These are phyloP conservation scores for Melanchra persicariae DNA, from an alignment of 2,888 invertebrate species.

Conservation along the genomic window DNA sequence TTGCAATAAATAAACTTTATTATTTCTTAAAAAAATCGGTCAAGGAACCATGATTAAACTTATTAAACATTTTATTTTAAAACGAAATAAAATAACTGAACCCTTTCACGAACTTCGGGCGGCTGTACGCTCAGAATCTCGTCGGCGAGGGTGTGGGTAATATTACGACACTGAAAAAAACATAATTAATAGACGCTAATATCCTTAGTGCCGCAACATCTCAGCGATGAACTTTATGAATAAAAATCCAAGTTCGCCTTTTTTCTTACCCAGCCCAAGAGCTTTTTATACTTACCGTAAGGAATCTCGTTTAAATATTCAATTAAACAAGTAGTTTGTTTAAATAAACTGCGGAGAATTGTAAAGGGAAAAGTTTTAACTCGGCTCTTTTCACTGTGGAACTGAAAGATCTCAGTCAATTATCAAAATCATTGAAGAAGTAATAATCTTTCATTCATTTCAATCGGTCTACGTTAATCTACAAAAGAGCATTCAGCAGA, in stretches of 20 bases:
- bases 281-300: conserved; percentile 23
- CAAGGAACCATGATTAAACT: background rate
- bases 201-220: conserved; percentile 33
- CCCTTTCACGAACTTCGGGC: background rate
- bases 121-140: background rate
- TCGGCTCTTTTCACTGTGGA: conserved; percentile 26
- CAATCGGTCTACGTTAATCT: conserved; percentile 65
- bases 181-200: conserved; percentile 35
- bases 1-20: background rate
- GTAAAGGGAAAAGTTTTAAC: conserved; percentile 48
- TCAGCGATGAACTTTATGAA: conserved; percentile 29
- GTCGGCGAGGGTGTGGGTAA: background rate
- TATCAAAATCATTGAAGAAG: conserved; percentile 70
- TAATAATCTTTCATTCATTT: conserved; percentile 70
- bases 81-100: background rate
- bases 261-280: conserved; percentile 13
- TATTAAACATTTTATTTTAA: conserved; percentile 2
- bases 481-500: conserved; percentile 71
- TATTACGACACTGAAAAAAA: conserved; percentile 1
- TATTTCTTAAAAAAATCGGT: background rate
- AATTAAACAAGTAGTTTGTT: conserved; percentile 59
- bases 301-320: conserved; percentile 53
- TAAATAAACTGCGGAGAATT: conserved; percentile 41
- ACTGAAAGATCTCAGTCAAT: conserved; percentile 58
- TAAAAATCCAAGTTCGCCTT: conserved; percentile 35